Base-by-base conservation (phyloP, 2,888 invertebrate species). In the Machimus rusticus region DNA sequence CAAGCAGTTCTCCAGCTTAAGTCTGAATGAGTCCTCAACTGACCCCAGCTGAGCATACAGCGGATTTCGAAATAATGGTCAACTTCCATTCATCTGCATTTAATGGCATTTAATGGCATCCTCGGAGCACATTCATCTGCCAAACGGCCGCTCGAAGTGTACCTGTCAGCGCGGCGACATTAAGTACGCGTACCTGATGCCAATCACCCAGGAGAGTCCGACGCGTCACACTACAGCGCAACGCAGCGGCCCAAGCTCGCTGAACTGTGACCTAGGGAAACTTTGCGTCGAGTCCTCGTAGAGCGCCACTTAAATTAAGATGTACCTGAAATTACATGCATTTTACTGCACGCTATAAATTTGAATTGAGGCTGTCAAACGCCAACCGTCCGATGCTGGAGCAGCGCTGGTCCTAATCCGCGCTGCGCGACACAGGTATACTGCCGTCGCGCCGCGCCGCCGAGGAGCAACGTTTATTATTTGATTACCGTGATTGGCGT, bases 401-500 rank as follows among this genome's bases (percentile, higher is more conserved):
- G 81, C 31, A 81, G 31, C 16, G 31, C 46, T 19, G 31, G 51
- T 16, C 81, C 28, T 81, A 81, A 55, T 81, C 81, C 81, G 55
- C 34, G n/a, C n/a, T 14, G n/a, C 19, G 31, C 16, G n/a, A 34
- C 46, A 14, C 78, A 78, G 78, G 78, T 78, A n/a, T n/a, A 78
- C 39, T 77, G 19, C 37, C 77, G 14, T 1, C 51, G 14, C 79
- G 79, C n/a, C 77, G 14, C 5, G 79, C 23, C 79, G 79, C n/a
- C 76, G 46, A 16, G 19, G 55, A 28, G 46, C 46, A 81, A n/a
- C 81, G 55, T 55, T 81, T 81, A 81, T 81, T 81, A 81, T 81
- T 81, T 81, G 81, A 81, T 81, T 81, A 81, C 81, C 81, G 81
- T 81, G 81, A 81, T 81, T 81, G 81, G 81, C 81, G 81, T 81